Percentiles rank a stretch among this genome's conserved stretches.
phyloP scores from a whole-genome alignment of 2,797 vertebrate species.

The Lagorchestes hirsutus region DNA sequence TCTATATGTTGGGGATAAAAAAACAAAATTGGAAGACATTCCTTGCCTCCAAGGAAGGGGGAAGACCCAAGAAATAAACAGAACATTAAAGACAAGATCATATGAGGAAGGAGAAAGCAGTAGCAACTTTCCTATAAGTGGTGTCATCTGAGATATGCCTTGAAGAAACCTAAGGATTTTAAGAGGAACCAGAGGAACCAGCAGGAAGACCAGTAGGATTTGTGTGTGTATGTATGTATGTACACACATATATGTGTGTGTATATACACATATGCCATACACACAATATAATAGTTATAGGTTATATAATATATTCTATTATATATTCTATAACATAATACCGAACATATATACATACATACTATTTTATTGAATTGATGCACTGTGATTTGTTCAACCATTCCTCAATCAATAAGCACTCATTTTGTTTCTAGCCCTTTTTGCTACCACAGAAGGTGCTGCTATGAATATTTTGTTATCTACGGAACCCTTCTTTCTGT shows the following conservation, averaged over 20 bases:
- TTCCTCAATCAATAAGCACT: background rate
- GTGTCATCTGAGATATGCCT: background rate
- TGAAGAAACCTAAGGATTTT: background rate
- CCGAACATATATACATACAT: background rate
- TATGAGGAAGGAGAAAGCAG: background rate
- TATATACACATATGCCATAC: no score
- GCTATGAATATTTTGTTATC: background rate
- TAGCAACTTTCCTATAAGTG: background rate
- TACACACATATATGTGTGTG: no score
- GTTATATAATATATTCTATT: no score
- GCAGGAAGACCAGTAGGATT: background rate
- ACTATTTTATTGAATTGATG: background rate
- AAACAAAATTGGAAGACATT: background rate
- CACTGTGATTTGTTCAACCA: background rate
- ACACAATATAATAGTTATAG: no score
- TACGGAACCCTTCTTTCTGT: background rate
- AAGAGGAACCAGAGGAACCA: background rate
- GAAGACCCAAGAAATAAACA: background rate
- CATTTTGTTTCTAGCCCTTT: background rate
- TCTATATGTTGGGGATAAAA: background rate
- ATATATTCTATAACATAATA: no score
- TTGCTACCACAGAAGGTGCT: background rate
- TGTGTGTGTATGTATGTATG: background rate
- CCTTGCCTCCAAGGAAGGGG: background rate
- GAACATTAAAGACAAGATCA: background rate